Base-by-base conservation (phyloP, 2,888 invertebrate species). In the Helicoverpa assulta region DNA sequence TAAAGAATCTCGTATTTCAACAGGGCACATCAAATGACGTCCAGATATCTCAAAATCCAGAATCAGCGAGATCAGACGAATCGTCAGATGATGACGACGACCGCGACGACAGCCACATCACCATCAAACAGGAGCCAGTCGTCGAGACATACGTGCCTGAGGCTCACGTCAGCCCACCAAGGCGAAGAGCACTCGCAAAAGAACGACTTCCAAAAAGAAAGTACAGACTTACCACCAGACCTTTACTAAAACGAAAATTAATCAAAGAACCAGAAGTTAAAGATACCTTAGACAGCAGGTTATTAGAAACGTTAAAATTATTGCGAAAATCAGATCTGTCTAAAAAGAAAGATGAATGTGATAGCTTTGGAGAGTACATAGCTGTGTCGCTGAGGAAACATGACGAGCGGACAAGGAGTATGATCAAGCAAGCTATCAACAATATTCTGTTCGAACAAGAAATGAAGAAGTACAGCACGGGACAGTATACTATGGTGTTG, bases 361-460 rank as follows among this genome's bases (percentile, higher is more conserved):
- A 94, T 55, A 92, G 90, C 33, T 95, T 94, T 59, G 95, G 95
- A 0, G 95, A 95, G 61, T 95, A 95, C 73, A 95, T 95, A 51
- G 94, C 95, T 0, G 86, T 91, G 33, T 94, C 95, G 0, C 80
- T 95, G 47, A 89, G 95, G 50, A 95, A 95, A 78, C 95, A 95
- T 60, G 94, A 94, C 72, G 93, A 94, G 19, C 87, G 94, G 21
- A 94, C 95, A 0, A 91, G 92, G 50, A 90, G 93, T 2, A 94
- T 95, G 93, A 95, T 95, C 53, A 95, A 95, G 64, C 95, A 95
- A 70, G 95, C 95, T 0, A 95, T 95, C 3, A 95, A 95, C 61
- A 95, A 95, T 67, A 94, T 95, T 53, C 70, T 95, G 16, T 95
- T 94, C 75, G 95, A 95, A 67, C 94, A 94, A 61, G 95, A 95